Evolutionary conservation across 2,888 invertebrate genomes (phyloP).

Genomic region (Hydrotaea cyrtoneurina): DNA sequence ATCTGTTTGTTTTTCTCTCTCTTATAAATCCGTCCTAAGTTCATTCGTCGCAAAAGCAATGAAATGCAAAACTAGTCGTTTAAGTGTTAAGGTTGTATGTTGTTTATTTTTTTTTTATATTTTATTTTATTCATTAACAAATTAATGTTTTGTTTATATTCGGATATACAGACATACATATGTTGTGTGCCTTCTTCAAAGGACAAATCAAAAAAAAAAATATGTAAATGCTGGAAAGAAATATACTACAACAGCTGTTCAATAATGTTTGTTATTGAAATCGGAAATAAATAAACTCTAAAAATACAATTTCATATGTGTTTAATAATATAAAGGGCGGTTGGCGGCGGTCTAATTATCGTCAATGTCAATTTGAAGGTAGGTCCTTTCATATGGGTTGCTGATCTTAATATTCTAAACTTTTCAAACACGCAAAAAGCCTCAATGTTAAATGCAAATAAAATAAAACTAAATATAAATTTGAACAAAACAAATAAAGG

Average conservation of each 20-base stretch:
- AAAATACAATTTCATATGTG: conserved; percentile 1
- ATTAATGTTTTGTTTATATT: neutral
- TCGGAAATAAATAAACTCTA: conserved; percentile 32
- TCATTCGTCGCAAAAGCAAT: neutral
- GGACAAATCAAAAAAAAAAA: neutral
- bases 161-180: neutral
- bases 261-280: neutral
- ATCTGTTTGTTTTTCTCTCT: neutral
- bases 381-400: neutral
- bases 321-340: neutral
- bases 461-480: conserved; percentile 22
- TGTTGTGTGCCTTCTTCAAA: neutral
- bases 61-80: conserved; percentile 33
- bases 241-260: conserved; percentile 31
- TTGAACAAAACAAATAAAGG: conserved; percentile 8
- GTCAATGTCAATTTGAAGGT: neutral
- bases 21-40: conserved; percentile 3
- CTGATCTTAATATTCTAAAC: neutral
- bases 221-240: conserved; percentile 20
- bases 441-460: conserved; percentile 25
- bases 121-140: conserved; percentile 29
- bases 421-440: no score
- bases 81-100: conserved; percentile 33
- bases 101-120: neutral
- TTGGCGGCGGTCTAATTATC: neutral